These are phyloP conservation scores for Triops cancriformis DNA, from an alignment of 1,140 invertebrate species.

Conservation along the genomic window DNA sequence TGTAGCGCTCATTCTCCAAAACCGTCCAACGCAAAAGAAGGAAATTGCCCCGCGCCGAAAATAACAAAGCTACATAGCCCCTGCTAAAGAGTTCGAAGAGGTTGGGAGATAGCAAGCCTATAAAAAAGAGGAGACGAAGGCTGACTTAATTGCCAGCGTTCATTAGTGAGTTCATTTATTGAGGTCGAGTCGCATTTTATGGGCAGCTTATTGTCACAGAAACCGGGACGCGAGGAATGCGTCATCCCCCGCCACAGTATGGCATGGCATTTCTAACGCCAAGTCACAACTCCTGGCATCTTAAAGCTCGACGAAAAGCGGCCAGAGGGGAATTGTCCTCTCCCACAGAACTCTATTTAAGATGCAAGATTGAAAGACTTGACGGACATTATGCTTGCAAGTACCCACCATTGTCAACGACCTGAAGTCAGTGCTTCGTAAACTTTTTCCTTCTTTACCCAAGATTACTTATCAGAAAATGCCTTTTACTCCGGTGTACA, in stretches of 20 bases:
- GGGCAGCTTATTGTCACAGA: constrained; percentile 3
- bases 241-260: background rate
- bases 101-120: background rate
- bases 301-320: background rate
- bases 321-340: background rate
- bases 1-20: background rate
- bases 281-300: background rate
- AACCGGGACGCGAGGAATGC: background rate
- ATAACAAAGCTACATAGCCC: background rate
- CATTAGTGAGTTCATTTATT: constrained; percentile 11
- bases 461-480: no score
- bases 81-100: background rate
- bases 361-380: background rate
- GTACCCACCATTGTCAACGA: background rate
- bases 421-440: no score
- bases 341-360: background rate
- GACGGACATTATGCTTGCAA: background rate
- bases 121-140: background rate
- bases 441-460: no score
- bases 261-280: background rate
- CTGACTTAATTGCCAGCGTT: constrained; percentile 4
- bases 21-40: background rate
- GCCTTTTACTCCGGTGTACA: no score
- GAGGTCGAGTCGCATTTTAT: constrained; percentile 10
- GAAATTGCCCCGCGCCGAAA: background rate